These are phyloP conservation scores for Epinotia demarniana DNA, from an alignment of 2,888 invertebrate genomes.

Conservation along the genomic window DNA sequence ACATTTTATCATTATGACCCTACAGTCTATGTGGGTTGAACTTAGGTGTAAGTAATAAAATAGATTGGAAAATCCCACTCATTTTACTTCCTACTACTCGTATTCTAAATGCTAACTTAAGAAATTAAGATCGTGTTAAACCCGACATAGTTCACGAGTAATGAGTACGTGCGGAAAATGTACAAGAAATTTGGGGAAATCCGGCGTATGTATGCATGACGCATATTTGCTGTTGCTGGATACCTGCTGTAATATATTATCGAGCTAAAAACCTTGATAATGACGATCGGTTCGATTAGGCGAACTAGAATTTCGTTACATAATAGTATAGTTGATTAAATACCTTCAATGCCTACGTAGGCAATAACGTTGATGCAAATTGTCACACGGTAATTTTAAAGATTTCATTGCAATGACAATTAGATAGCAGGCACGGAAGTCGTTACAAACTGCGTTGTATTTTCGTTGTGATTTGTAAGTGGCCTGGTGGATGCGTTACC, in stretches of 20 bases:
- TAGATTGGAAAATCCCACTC: background rate
- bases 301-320: background rate
- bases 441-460: background rate
- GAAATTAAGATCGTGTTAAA: background rate
- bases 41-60: too few species aligned
- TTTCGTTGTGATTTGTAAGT: background rate
- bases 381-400: background rate
- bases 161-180: slow-evolving; percentile 33
- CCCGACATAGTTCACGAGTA: slow-evolving; percentile 1
- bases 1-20: too few species aligned
- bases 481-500: background rate
- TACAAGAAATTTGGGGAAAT: slow-evolving; percentile 34
- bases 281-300: background rate
- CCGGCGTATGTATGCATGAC: slow-evolving; percentile 26
- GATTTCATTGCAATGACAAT: background rate
- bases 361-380: background rate
- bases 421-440: background rate
- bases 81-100: background rate
- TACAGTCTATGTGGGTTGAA: too few species aligned
- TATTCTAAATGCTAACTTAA: too few species aligned
- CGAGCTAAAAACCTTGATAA: background rate
- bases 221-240: slow-evolving; percentile 19
- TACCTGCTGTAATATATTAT: slow-evolving; percentile 21
- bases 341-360: background rate
- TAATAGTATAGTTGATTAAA: background rate